These are phyloP conservation scores for Chromoteleia sp. DNA, from an alignment of 2,888 invertebrate species.

Conservation along the genomic window DNA sequence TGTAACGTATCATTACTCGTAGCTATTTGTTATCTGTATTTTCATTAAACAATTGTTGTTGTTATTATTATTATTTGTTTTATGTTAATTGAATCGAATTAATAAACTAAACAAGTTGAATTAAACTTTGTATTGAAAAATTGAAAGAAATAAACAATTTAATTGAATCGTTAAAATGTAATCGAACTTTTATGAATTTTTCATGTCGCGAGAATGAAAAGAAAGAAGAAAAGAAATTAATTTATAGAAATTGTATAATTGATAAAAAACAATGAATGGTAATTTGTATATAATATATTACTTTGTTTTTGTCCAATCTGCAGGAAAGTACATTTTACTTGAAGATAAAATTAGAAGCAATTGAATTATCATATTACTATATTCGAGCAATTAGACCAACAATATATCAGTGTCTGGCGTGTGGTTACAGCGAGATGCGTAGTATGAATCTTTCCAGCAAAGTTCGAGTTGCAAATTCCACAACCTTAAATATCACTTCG, in stretches of 20 bases:
- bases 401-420: conserved; percentile 55
- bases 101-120: too few species aligned
- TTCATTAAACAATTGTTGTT: too few species aligned
- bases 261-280: not conserved
- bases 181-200: too few species aligned
- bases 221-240: too few species aligned
- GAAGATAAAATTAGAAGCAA: conserved; percentile 44
- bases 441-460: conserved; percentile 60
- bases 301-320: conserved; percentile 28
- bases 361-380: conserved; percentile 61
- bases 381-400: conserved; percentile 55
- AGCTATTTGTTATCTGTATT: too few species aligned
- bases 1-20: too few species aligned
- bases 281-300: conserved; percentile 16
- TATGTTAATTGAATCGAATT: too few species aligned
- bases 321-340: conserved; percentile 19
- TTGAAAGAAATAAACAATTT: too few species aligned
- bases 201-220: too few species aligned
- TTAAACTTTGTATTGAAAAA: too few species aligned
- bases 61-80: too few species aligned
- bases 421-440: conserved; percentile 57
- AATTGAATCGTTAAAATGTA: too few species aligned
- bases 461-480: conserved; percentile 50
- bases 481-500: conserved; percentile 42
- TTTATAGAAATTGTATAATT: not conserved